Percentiles rank a stretch among this genome's conserved stretches.
Evolutionary conservation across 1,140 invertebrate species (phyloP).

Genomic region (Doryteuthis pealeii): DNA sequence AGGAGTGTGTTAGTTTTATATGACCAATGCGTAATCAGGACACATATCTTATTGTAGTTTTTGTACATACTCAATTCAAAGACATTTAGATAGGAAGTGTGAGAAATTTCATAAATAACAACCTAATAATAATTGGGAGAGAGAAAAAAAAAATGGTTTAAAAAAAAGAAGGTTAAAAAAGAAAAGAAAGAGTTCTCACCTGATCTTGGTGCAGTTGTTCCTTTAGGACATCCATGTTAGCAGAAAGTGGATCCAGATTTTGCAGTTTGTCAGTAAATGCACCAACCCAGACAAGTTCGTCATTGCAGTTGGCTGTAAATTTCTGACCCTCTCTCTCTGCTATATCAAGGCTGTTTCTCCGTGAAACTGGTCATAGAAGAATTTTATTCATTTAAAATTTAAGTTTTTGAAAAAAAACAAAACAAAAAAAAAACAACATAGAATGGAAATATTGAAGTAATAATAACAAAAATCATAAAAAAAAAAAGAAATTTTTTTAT

Average conservation of each 20-base stretch:
- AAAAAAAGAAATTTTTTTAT: no score
- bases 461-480: background rate
- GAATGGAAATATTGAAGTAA: background rate
- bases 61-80: no score
- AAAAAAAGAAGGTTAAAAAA: no score
- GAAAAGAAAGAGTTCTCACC: no score
- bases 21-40: no score
- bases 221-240: conserved; percentile 78
- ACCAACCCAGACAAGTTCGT: conserved; percentile 84
- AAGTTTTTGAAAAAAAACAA: background rate
- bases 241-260: conserved; percentile 76
- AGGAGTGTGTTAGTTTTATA: no score
- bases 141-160: no score
- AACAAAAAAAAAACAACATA: background rate
- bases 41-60: no score
- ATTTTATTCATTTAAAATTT: no score
- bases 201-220: conserved; percentile 86
- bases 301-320: conserved; percentile 81
- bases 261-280: conserved; percentile 72
- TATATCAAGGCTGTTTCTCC: conserved; percentile 86
- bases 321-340: conserved; percentile 74
- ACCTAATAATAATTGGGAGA: no score
- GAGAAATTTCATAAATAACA: no score
- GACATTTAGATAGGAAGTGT: no score
- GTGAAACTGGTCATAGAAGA: conserved; percentile 24